phyloP scores from a whole-genome alignment of 2,888 invertebrate genomes.

The Eustalomyia histrio region DNA sequence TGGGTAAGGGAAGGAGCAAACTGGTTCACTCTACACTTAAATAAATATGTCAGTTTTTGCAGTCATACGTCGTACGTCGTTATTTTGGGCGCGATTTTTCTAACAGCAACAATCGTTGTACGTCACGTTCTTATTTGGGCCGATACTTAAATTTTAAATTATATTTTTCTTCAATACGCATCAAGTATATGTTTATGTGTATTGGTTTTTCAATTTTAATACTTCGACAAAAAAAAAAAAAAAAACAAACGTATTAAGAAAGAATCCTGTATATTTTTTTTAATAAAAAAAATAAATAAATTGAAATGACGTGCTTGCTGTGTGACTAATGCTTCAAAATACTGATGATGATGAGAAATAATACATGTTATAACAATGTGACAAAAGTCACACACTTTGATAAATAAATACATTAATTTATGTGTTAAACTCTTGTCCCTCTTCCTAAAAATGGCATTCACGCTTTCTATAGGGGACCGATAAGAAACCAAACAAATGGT shows the following conservation, averaged over 20 bases:
- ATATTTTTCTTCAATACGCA: too few relatives aligned
- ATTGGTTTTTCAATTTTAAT: neutral
- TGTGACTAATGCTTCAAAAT: constrained; percentile 37
- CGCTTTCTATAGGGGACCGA: neutral
- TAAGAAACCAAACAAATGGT: constrained; percentile 28
- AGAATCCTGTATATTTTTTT: neutral
- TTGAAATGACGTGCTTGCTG: constrained; percentile 35
- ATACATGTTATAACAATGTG: constrained; percentile 21
- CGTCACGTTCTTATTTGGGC: too few relatives aligned
- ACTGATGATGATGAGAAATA: constrained; percentile 33
- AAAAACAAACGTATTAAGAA: neutral
- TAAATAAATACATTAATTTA: constrained; percentile 5
- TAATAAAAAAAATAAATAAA: constrained; percentile 31
- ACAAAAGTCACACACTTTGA: constrained; percentile 28
- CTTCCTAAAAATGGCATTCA: neutral
- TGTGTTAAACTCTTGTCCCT: neutral
- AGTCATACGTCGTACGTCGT: too few relatives aligned
- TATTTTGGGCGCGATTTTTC: too few relatives aligned
- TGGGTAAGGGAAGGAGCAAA: too few relatives aligned
- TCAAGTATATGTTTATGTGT: too few relatives aligned
- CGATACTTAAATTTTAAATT: too few relatives aligned
- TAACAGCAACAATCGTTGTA: too few relatives aligned
- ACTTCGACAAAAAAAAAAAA: neutral
- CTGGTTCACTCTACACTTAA: too few relatives aligned
- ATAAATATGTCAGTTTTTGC: too few relatives aligned